phyloP scores from a whole-genome alignment of 2,113 vertebrate genomes.

The Elephas maximus region DNA sequence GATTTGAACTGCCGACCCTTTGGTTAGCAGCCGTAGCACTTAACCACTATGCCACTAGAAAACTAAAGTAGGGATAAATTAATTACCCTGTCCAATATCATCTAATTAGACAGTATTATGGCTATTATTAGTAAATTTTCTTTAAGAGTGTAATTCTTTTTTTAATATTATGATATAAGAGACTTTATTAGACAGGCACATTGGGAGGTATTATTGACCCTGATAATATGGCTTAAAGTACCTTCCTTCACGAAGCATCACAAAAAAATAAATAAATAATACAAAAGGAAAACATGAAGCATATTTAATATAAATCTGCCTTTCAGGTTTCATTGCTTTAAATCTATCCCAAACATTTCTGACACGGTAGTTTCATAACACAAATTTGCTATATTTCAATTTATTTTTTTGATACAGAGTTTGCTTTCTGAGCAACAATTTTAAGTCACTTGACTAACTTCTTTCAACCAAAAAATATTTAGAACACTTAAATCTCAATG shows the following conservation, averaged over 20 bases:
- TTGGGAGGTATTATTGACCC: not conserved
- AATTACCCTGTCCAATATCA: not conserved
- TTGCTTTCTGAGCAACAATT: not conserved
- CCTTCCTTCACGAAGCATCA: not conserved
- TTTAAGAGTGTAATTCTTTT: not conserved
- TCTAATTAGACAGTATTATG: not conserved
- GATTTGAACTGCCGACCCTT: too few species aligned
- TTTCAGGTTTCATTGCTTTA: not conserved
- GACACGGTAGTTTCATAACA: not conserved
- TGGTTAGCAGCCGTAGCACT: too few species aligned
- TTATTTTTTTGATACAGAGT: not conserved
- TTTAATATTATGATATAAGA: not conserved
- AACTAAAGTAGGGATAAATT: slow-evolving; percentile 15
- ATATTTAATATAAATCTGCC: not conserved
- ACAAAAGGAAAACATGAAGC: not conserved
- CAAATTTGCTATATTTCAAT: not conserved
- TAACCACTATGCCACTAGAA: not conserved
- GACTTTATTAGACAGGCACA: not conserved
- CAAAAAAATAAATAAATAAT: too few species aligned
- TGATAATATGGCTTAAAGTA: not conserved
- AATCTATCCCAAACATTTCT: not conserved
- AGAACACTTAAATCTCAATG: not conserved
- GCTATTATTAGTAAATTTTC: not conserved
- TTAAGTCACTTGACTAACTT: not conserved
- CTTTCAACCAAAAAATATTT: not conserved